These are phyloP conservation scores for Acrobasis suavella DNA, from an alignment of 2,888 invertebrate species.

Conservation along the genomic window DNA sequence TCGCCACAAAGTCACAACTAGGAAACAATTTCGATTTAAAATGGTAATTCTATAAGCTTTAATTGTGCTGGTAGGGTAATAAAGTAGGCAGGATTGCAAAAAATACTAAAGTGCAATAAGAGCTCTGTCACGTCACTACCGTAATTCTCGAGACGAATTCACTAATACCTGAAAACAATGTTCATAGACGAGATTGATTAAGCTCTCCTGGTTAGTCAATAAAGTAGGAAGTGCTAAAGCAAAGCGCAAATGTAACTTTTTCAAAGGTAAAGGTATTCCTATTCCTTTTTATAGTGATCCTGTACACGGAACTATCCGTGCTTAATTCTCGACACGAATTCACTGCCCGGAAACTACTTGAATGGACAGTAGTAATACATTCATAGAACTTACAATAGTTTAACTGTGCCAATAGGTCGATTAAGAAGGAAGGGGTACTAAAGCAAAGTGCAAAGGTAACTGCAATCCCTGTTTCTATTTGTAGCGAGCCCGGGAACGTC, in stretches of 20 bases:
- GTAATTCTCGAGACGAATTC: conserved; percentile 21
- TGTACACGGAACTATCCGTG: conserved; percentile 40
- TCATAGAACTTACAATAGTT: too few species aligned
- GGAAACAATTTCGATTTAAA: conserved; percentile 8
- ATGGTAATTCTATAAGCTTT: background rate
- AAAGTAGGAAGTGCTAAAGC: conserved; percentile 37
- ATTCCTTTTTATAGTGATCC: conserved; percentile 59
- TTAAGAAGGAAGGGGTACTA: conserved; percentile 36
- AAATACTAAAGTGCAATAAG: conserved; percentile 60
- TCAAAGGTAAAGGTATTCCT: conserved; percentile 39
- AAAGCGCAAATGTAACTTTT: conserved; percentile 64
- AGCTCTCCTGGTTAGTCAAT: conserved; percentile 30
- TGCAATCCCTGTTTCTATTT: conserved; percentile 59
- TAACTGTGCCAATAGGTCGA: conserved; percentile 29
- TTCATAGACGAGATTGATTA: background rate
- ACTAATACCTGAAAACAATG: conserved; percentile 19
- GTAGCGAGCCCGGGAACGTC: conserved; percentile 50
- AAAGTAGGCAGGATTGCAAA: conserved; percentile 35
- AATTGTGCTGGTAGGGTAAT: conserved; percentile 30
- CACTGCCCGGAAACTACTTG: conserved; percentile 17
- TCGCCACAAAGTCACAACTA: conserved; percentile 24
- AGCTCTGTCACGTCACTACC: conserved; percentile 44
- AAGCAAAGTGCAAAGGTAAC: conserved; percentile 64
- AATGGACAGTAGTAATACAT: conserved; percentile 4
- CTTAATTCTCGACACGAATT: conserved; percentile 19